A percentile compares a stretch with the other conserved stretches of the same genome.
Evolutionary conservation across 1,140 invertebrate species (phyloP).

Genomic region (Adoxophyes honmai): DNA sequence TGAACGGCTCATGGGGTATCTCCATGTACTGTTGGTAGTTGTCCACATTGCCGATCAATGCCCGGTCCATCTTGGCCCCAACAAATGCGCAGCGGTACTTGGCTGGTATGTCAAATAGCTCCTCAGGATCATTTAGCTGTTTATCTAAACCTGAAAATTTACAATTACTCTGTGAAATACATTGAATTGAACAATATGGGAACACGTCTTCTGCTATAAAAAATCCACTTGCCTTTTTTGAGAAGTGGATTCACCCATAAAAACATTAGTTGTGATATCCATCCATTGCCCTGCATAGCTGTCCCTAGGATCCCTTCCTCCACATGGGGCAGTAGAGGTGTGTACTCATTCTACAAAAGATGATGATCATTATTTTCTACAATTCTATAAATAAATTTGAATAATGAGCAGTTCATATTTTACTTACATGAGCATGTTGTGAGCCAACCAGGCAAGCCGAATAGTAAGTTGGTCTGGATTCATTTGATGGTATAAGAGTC

Average conservation of each 20-base stretch:
- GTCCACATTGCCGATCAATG: constrained; percentile 69
- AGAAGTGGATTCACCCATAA: constrained; percentile 93
- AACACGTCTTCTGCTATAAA: constrained; percentile 18
- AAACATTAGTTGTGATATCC: constrained; percentile 88
- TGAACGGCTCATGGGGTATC: constrained; percentile 65
- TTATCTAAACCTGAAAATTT: constrained; percentile 77
- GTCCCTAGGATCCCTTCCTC: constrained; percentile 83
- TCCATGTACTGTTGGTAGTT: constrained; percentile 60
- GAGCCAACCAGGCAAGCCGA: constrained; percentile 72
- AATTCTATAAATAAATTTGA: neutral
- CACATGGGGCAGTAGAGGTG: constrained; percentile 76
- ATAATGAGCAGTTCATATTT: constrained; percentile 11
- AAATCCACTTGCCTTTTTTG: constrained; percentile 84
- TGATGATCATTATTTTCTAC: neutral
- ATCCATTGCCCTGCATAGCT: constrained; percentile 86
- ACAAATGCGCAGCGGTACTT: constrained; percentile 81
- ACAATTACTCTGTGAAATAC: too few species aligned
- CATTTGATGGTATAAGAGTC: constrained; percentile 79
- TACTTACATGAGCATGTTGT: constrained; percentile 76
- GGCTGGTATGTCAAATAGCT: constrained; percentile 91
- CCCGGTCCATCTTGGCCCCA: constrained; percentile 78
- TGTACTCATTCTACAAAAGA: constrained; percentile 77
- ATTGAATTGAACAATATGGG: too few species aligned
- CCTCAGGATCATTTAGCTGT: constrained; percentile 85
- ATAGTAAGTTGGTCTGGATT: constrained; percentile 70